Evolutionary conservation across 2,888 invertebrate species (phyloP), one percentile per base, ranked within the genome.

Genomic region (Agrilus cyanescens): DNA sequence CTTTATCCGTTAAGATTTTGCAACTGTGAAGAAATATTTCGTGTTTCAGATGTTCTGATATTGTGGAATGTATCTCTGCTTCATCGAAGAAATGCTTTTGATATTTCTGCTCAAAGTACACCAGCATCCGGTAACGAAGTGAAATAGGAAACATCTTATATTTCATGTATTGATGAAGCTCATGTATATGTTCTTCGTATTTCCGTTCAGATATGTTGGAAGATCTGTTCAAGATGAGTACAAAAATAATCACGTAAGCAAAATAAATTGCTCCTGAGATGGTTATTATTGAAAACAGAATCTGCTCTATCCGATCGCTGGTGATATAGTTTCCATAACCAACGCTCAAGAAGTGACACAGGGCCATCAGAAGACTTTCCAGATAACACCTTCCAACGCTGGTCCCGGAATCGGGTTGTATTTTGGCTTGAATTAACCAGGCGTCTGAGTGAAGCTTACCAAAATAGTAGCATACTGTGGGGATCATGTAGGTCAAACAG

Each of bases 1-100:
- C 74, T 39, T 71, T 72, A 40, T 71, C 64, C 1, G 78, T 66
- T 16, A 78, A 60, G 32, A 68, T 65, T 50, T 68, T 68, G 52
- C 75, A 74, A 1, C 73, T 71, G 54, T 75, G 67, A 10, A 75
- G 56, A 1, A 65, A 65, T 10, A 78, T 70, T 57, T 78, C 76
- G 52, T 72, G 57, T 2, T 59, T 52, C 6, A 68, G 48, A 36
- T 65, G 62, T 10, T 67, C 66, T 57, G 59, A 53, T n/a, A 58
- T 42, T 1, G 56, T 57, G 10, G 50, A 46, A 10, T 59, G 38
- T 41, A 71, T 68, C 8, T 53, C 55, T 30, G 58, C 57, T 46
- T 69, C 68, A 29, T 59, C 61, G 47, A 70, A 71, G 45, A 65
- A 70, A 43, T 58, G 63, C 20, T 61, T 60, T 38, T 60, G 57